Evolutionary conservation across 2,888 invertebrate species (phyloP).

Genomic region (Cantharis rustica): DNA sequence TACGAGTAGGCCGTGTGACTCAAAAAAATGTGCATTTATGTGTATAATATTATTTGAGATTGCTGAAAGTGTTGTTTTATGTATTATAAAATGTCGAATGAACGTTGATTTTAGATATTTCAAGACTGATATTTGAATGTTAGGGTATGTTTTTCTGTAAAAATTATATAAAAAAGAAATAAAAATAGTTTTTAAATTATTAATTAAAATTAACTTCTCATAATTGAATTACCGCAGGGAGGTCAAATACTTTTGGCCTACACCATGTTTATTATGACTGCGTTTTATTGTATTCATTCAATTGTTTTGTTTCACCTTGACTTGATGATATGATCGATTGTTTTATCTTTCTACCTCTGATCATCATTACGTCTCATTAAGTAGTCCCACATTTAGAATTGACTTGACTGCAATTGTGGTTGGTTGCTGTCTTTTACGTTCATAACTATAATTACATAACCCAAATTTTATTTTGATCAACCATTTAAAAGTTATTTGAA

Average conservation of each 20-base stretch:
- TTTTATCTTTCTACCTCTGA: no score
- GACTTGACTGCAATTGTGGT: no score
- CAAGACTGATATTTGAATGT: constrained; percentile 58
- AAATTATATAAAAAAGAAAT: constrained; percentile 42
- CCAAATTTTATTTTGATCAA: no score
- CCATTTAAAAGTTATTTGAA: no score
- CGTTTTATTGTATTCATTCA: not conserved
- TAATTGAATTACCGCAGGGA: not conserved
- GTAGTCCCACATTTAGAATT: no score
- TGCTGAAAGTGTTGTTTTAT: constrained; percentile 26
- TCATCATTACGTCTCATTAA: no score
- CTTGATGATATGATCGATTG: no score
- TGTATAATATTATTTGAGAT: constrained; percentile 37
- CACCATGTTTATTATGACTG: not conserved
- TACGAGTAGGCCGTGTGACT: constrained; percentile 55
- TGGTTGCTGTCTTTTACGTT: no score
- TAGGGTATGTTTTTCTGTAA: constrained; percentile 53
- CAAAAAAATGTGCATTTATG: constrained; percentile 56
- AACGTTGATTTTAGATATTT: constrained; percentile 42
- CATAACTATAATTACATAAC: no score
- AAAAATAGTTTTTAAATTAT: constrained; percentile 41
- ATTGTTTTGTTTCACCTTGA: not conserved
- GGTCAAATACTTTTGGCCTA: not conserved
- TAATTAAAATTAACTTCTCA: not conserved
- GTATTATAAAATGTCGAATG: constrained; percentile 29